Base-by-base conservation (phyloP, 1,140 invertebrate genomes). In the Drosophila repletoides region DNA sequence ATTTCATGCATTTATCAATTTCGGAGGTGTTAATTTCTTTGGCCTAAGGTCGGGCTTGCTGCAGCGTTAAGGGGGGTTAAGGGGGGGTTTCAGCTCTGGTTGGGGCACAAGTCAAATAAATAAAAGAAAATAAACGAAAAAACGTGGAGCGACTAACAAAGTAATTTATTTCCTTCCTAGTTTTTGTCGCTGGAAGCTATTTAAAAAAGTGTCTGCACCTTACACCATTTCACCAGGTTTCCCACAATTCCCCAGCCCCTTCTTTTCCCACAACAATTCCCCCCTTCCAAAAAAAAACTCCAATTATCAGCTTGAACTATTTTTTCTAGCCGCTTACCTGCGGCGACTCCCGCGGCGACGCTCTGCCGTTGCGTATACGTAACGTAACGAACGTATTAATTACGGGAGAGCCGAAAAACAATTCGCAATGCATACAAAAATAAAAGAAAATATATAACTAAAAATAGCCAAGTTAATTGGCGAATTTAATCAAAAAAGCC, bases 331-430 rank as follows among this genome's bases (percentile, higher is more conserved):
- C 68, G 59, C 60, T 60, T 19, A 51, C 79, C 70, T 26, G 48
- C 46, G 41, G 74, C 70, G 49, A 15, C 75, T 66, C 66, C 80
- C 66, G 80, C 80, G 67, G 80, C 70, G 79, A 60, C 70, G 64
- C 67, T 59, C 40, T n/a, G n/a, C n/a, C n/a, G n/a, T 49, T 71
- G 76, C 72, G 81, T 84, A 86, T 84, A 84, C 80, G 80, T 84
- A 84, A 84, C 81, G 60, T 84, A 80, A 80, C 87, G 80, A 84
- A 84, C 81, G 60, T 84, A 80, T 86, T 84, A 86, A 86, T 86
- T 86, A 84, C 80, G 63, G 52, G 29, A 38, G 15, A 65, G 5
- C 12, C 15, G 9, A 61, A 52, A 43, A 65, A 52, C 55, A 60
- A 40, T 45, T 46, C 26, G 51, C 67, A 33, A 59, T 51, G 38